Base-by-base conservation (phyloP, 2,888 invertebrate genomes). In the Tridacna crocea region DNA sequence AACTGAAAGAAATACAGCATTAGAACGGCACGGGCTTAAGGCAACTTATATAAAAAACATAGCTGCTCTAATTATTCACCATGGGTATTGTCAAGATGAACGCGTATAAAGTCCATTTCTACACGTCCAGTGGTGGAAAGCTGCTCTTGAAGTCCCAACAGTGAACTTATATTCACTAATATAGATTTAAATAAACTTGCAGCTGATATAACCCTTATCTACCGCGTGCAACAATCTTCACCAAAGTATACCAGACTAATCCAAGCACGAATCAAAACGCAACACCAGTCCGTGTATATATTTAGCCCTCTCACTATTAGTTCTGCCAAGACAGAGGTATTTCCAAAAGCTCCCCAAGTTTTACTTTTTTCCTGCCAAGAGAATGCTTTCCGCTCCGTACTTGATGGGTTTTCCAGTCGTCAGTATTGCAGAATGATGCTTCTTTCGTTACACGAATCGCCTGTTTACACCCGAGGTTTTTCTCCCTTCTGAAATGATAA, bases 271-370 rank as follows among this genome's bases (percentile, higher is more conserved):
- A 51, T n/a, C 51, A 70, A 70, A 70, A 51, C 51, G 51, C 70
- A 70, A 19, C 22, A 66, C 36, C 27, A 26, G 73, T 51, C 60
- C 70, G 15, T 51, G 51, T 75, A 61, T 83, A 83, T 83, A 76
- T 85, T 85, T 79, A 85, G 85, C 79, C n/a, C n/a, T 79, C 22
- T 47, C 61, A 77, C 79, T 70, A 79, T 85, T 85, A 79, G 81
- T 63, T 81, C 74, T 85, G 81, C 85, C 85, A 83, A 82, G 61
- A 82, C 36, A 24, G 58, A 73, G 26, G 22, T 61, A 60, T n/a
- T 61, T 24, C 24, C 70, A 24, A 24, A 24, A 70, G 22, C n/a
- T 36, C 36, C 36, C 36, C 36, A 36, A 36, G 36, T 48, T 66
- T 36, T 13, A n/a, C 10, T 46, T 46, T 66, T 66, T 66, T 46